These are phyloP conservation scores for Synergus itoensis DNA, from an alignment of 2,888 invertebrate genomes.

Conservation along the genomic window DNA sequence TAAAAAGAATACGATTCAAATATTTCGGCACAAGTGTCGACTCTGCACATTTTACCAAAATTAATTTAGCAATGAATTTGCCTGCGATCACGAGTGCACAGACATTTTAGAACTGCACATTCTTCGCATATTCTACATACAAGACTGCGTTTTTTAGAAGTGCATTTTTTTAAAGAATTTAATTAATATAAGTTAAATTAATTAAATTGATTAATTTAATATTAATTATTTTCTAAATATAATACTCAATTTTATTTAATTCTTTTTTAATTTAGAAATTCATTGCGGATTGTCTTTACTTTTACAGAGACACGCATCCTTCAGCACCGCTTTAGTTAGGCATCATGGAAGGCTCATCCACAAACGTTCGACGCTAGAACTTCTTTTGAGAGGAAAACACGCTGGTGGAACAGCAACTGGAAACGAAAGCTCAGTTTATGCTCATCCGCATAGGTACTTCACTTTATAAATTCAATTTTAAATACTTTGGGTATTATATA, in stretches of 20 bases:
- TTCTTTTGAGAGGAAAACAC: slow-evolving; percentile 91
- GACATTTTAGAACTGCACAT: slow-evolving; percentile 34
- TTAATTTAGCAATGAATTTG: slow-evolving; percentile 17
- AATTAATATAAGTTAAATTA: too few species aligned
- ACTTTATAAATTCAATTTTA: background rate
- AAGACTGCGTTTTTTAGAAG: slow-evolving; percentile 4
- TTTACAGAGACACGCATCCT: slow-evolving; percentile 88
- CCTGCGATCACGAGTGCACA: slow-evolving; percentile 29
- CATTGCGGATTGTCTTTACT: slow-evolving; percentile 39
- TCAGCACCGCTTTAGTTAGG: slow-evolving; percentile 91
- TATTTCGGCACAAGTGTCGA: slow-evolving; percentile 36
- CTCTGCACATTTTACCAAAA: slow-evolving; percentile 25
- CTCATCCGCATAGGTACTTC: slow-evolving; percentile 83
- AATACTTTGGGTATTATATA: background rate
- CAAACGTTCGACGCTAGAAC: slow-evolving; percentile 93
- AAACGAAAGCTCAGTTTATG: slow-evolving; percentile 82
- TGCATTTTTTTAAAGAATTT: slow-evolving; percentile 9
- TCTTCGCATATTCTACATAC: background rate
- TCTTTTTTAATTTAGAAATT: slow-evolving; percentile 43
- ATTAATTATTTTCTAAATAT: too few species aligned
- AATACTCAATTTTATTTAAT: too few species aligned
- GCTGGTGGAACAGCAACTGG: slow-evolving; percentile 79
- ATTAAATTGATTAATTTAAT: too few species aligned
- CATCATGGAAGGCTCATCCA: slow-evolving; percentile 92
- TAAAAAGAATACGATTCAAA: slow-evolving; percentile 2